Percentiles rank a stretch among this genome's conserved stretches.
phyloP scores from a whole-genome alignment of 2,113 vertebrate species.

The Fregetta grallaria region DNA sequence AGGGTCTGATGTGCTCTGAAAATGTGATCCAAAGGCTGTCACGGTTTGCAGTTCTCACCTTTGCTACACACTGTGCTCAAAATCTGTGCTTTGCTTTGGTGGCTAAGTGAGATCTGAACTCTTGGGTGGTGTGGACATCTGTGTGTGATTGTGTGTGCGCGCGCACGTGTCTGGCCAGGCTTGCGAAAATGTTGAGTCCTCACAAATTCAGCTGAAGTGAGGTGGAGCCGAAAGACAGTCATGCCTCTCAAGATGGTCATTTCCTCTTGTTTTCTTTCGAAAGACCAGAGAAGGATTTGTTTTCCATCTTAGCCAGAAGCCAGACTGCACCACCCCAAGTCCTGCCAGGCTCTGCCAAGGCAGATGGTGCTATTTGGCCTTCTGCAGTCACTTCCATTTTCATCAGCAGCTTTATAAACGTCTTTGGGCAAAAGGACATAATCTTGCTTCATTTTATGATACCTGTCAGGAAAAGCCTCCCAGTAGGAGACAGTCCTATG shows the following conservation, averaged over 20 bases:
- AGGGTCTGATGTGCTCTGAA: neutral
- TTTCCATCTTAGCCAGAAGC: neutral
- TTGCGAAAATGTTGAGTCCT: neutral
- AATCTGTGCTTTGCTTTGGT: neutral
- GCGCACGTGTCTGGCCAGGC: neutral
- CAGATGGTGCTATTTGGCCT: neutral
- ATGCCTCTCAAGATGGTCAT: neutral
- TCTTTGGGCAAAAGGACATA: neutral
- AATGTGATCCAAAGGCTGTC: neutral
- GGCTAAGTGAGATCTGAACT: neutral
- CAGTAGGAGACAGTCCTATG: neutral
- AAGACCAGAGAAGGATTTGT: neutral
- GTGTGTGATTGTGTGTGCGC: neutral
- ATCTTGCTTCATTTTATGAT: neutral
- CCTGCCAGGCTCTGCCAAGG: neutral
- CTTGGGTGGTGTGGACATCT: fast-evolving
- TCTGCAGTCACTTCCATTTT: neutral
- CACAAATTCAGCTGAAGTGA: neutral
- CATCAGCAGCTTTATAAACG: neutral
- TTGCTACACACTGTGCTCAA: neutral
- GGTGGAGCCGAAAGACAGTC: neutral
- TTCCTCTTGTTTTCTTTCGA: neutral
- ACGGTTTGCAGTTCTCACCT: neutral
- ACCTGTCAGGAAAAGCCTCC: neutral
- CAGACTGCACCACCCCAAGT: neutral